Conservation (phyloP, 2,113 vertebrate genomes). For the Regulus satrapa region DNA sequence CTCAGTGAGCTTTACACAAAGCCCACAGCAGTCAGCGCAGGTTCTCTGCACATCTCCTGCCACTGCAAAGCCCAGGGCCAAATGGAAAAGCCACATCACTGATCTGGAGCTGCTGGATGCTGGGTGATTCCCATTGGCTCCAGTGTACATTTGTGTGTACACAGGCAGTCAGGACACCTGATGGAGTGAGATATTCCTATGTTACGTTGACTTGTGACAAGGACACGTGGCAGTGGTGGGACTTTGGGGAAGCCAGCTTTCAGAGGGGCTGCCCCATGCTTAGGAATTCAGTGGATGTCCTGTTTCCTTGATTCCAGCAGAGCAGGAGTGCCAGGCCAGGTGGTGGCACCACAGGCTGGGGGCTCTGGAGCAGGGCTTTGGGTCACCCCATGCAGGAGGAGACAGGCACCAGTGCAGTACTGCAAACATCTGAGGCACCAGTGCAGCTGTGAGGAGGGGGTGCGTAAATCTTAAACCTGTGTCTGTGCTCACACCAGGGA, state of each 20-base stretch:
- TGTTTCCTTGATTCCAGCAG: neutral
- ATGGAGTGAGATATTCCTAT: neutral
- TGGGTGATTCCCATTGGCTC: neutral
- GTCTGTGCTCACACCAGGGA: neutral
- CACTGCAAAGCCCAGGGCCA: neutral
- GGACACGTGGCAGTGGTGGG: neutral
- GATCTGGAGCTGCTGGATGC: neutral
- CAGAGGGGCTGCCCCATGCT: neutral
- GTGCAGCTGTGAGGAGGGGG: neutral
- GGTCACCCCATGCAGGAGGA: fast-evolving
- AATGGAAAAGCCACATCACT: neutral
- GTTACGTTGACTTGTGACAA: neutral
- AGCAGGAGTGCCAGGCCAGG: neutral
- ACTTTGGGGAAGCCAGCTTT: neutral
- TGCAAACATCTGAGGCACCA: neutral
- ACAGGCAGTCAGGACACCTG: neutral
- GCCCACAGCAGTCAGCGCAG: neutral
- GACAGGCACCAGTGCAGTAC: neutral
- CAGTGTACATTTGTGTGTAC: neutral
- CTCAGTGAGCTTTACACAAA: neutral
- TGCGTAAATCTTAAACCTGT: neutral
- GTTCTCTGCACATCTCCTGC: neutral
- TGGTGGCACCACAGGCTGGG: neutral
- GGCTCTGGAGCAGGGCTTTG: neutral
- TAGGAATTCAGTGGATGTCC: neutral